Evolutionary conservation across 2,888 invertebrate genomes (phyloP), one percentile per base, ranked within the genome.

Genomic region (Drosophila fulvimacula): DNA sequence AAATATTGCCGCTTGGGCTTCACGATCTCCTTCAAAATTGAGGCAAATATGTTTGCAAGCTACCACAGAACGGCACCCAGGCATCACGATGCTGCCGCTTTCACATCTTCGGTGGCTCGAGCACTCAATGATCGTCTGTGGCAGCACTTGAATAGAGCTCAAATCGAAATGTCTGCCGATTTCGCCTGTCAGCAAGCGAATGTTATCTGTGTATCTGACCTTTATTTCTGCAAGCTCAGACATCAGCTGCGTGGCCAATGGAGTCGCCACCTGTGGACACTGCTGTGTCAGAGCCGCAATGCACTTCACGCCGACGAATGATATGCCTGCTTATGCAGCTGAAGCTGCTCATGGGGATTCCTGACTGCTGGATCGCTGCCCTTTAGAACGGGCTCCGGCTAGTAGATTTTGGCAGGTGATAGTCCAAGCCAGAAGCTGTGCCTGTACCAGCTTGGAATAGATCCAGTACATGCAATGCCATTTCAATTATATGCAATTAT

Each of bases 31-130:
- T 96, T 94, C 44, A 99, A 93, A 73, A 99, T 97, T 90, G 97
- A 0, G 99, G 99, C 88, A 99, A 94, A 93, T 98, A 99, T 88
- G 96, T 96, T 13, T 96, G 96, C 78, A 99, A 93, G 93, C 99
- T 99, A 49, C 99, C 63, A 99, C 98, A 7, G 98, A 97, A 99
- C 96, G 60, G 98, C 98, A 19, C 99, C 99, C 51, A 99, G 94
- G 99, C 97, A 93, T 99, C n/a, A 98, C 78, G 99, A 98, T 15
- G 99, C 99, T 0, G 99, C 99, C 0, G 98, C 97, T 93, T 99
- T 99, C 3, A 99, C 97, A 93, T 99, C 99, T 92, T 99, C 99
- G 13, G 95, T 95, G 5, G 97, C 97, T 0, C 96, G 99, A 99
- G 19, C 98, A 97, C 74, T 95, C 95, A 69, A 99, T 93, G 56